phyloP scores from a whole-genome alignment of 2,113 vertebrate genomes.

The Rhombomys opimus region DNA sequence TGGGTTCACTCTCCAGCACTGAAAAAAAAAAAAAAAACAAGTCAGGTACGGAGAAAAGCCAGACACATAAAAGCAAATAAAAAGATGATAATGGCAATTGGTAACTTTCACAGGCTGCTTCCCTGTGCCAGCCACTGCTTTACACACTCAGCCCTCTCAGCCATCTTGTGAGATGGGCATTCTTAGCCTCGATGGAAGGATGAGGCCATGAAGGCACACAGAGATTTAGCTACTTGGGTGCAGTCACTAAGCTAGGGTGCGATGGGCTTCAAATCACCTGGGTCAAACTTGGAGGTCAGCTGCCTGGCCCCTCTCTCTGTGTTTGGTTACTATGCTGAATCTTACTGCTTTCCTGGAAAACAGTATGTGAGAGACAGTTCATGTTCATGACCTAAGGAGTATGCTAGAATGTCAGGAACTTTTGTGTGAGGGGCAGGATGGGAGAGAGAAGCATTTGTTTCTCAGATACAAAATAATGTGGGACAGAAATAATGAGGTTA shows the following conservation, averaged over 20 bases:
- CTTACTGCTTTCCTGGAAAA: not conserved
- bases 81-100: not conserved
- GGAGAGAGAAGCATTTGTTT: not conserved
- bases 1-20: not conserved
- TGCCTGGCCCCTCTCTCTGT: not conserved
- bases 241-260: not conserved
- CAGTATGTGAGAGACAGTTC: not conserved
- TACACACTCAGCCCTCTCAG: not conserved
- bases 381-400: not conserved
- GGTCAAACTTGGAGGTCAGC: conserved; percentile 2
- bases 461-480: not conserved
- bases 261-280: not conserved
- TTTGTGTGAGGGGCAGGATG: not conserved
- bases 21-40: not conserved
- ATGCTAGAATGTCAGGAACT: not conserved
- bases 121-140: conserved; percentile 18
- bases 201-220: conserved; percentile 20
- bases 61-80: conserved; percentile 27
- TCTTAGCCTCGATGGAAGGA: not conserved
- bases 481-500: conserved; percentile 35
- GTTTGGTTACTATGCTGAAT: not conserved
- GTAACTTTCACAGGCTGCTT: not conserved
- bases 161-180: not conserved
- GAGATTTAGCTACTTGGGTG: conserved; percentile 14
- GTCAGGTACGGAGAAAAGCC: conserved; percentile 8